Percentiles rank a stretch among this genome's conserved stretches.
phyloP scores from a whole-genome alignment of 2,888 invertebrate species.

The Caenorhabditis panamensis region DNA sequence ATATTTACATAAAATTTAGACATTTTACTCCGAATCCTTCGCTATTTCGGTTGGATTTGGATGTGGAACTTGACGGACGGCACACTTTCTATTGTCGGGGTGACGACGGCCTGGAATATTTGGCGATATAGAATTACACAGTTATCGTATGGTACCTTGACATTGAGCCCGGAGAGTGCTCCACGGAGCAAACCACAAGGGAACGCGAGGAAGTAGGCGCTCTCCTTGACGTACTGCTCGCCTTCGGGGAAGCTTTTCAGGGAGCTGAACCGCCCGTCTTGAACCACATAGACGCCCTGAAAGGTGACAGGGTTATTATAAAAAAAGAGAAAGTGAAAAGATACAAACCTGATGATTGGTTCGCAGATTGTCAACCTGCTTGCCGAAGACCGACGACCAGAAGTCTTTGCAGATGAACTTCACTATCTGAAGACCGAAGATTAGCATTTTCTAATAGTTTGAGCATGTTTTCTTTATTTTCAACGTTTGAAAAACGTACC shows the following conservation, averaged over 20 bases:
- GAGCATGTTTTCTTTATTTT: not conserved
- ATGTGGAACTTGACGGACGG: conserved; percentile 81
- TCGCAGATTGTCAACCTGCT: conserved; percentile 96
- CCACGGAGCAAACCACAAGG: conserved; percentile 96
- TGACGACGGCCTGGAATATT: conserved; percentile 87
- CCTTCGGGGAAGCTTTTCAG: conserved; percentile 91
- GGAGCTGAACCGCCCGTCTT: conserved; percentile 95
- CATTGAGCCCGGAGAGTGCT: conserved; percentile 93
- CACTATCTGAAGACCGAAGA: conserved; percentile 85
- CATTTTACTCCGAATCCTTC: too few species aligned
- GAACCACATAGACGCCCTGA: conserved; percentile 95
- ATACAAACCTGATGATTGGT: conserved; percentile 89
- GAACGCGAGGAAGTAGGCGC: conserved; percentile 86
- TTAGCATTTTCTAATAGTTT: too few species aligned
- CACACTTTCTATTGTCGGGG: conserved; percentile 84
- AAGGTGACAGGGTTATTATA: conserved; percentile 12
- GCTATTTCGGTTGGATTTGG: conserved; percentile 70
- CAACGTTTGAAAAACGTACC: conserved; percentile 41
- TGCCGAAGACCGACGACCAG: conserved; percentile 97
- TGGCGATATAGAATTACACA: not conserved
- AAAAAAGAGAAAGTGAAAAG: conserved; percentile 8
- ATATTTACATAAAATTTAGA: conserved; percentile 15
- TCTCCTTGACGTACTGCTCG: conserved; percentile 90
- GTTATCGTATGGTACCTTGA: conserved; percentile 29
- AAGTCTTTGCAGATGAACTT: conserved; percentile 99